phyloP scores from a whole-genome alignment of 2,888 invertebrate genomes.

The Amblyjoppa proteus region DNA sequence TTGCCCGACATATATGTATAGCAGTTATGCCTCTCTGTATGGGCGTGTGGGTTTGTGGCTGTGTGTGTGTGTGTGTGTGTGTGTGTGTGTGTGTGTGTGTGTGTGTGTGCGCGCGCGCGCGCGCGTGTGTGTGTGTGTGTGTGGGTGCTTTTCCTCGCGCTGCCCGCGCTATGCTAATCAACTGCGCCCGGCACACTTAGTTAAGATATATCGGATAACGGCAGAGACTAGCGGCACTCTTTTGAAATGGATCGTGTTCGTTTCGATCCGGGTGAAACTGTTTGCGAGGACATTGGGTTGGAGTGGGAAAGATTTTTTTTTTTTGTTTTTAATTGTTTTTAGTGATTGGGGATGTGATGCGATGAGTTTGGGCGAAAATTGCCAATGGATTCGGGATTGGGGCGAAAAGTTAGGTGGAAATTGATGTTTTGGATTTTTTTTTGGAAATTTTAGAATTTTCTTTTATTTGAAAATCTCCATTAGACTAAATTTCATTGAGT shows the following conservation, averaged over 20 bases:
- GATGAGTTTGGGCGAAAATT: too few species aligned
- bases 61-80: not conserved
- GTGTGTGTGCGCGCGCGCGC: too few species aligned
- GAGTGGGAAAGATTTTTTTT: not conserved
- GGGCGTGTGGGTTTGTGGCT: too few species aligned
- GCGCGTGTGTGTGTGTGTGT: not conserved
- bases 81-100: not conserved
- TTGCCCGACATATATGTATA: not conserved
- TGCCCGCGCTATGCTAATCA: conserved; percentile 77
- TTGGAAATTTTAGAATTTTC: too few species aligned
- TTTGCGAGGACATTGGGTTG: not conserved
- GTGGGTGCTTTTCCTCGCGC: conserved; percentile 38
- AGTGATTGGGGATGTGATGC: too few species aligned
- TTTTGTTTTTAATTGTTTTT: too few species aligned
- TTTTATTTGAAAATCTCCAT: too few species aligned
- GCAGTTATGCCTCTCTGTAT: not conserved
- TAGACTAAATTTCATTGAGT: too few species aligned
- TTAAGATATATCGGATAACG: conserved; percentile 3
- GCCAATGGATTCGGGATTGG: too few species aligned
- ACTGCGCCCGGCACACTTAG: conserved; percentile 32
- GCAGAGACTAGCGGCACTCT: not conserved
- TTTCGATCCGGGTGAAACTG: not conserved
- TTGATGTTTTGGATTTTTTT: too few species aligned
- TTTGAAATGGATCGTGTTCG: not conserved
- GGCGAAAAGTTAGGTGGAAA: too few species aligned